Conservation (phyloP, 2,113 vertebrate species). For the Vulpes ferrilata region DNA sequence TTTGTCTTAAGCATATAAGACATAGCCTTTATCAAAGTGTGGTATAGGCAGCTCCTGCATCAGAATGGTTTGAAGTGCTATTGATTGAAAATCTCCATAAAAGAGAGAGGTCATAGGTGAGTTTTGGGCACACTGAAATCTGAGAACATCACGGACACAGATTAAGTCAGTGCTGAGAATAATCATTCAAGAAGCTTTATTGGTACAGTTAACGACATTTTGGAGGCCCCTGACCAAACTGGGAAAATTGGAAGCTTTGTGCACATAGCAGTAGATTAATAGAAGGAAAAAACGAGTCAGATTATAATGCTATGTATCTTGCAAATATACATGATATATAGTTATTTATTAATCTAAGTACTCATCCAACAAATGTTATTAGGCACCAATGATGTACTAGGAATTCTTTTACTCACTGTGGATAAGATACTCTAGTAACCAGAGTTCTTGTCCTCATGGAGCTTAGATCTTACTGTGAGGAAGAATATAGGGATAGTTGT, state of each 20-base stretch:
- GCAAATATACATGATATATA: not conserved
- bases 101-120: not conserved
- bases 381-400: not conserved
- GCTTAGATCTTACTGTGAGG: not conserved
- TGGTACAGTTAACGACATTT: slow-evolving; percentile 10
- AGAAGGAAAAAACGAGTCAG: not conserved
- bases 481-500: not conserved
- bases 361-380: not conserved
- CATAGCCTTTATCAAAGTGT: not conserved
- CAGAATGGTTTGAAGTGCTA: not conserved
- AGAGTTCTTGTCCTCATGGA: not conserved
- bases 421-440: not conserved
- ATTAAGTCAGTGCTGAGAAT: not conserved
- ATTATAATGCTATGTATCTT: not conserved
- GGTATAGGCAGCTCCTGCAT: not conserved
- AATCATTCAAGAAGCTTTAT: not conserved
- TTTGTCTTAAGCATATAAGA: not conserved
- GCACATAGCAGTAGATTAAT: not conserved
- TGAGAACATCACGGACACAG: not conserved
- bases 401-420: not conserved
- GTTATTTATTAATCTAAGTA: not conserved
- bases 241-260: not conserved
- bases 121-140: not conserved
- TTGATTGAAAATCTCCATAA: not conserved
- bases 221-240: not conserved